Evolutionary conservation across 2,888 invertebrate genomes (phyloP).

Genomic region (Diplolepis rosae): DNA sequence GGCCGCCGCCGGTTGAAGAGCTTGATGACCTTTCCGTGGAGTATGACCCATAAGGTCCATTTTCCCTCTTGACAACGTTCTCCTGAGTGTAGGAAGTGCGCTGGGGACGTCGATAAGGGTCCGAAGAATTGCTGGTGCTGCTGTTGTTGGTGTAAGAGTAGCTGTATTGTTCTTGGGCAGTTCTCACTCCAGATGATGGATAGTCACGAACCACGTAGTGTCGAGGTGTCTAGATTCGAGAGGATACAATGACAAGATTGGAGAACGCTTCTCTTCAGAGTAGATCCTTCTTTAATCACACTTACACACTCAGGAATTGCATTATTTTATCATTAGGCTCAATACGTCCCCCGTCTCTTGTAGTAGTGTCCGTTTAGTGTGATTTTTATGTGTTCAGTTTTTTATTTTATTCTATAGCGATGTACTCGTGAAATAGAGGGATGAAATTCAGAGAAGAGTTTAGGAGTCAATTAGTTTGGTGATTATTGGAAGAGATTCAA

Average conservation of each 20-base stretch:
- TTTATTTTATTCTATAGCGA: constrained; percentile 20
- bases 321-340: constrained; percentile 15
- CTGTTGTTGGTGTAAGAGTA: constrained; percentile 84
- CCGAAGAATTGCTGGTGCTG: constrained; percentile 76
- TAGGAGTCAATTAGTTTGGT: not conserved
- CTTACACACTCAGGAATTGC: constrained; percentile 15
- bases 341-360: not conserved
- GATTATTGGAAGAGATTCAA: not conserved
- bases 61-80: constrained; percentile 79
- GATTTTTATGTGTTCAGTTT: constrained; percentile 25
- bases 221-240: constrained; percentile 83
- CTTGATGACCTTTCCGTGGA: constrained; percentile 81
- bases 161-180: constrained; percentile 88
- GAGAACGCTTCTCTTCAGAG: constrained; percentile 46
- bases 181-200: constrained; percentile 75
- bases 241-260: constrained; percentile 64
- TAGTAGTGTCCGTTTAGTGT: constrained; percentile 10
- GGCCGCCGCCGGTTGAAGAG: constrained; percentile 81
- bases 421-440: not conserved
- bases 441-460: not conserved
- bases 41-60: constrained; percentile 84
- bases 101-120: constrained; percentile 78
- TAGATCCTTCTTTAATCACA: not conserved
- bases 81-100: constrained; percentile 83
- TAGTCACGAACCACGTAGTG: constrained; percentile 90